phyloP scores from a whole-genome alignment of 2,888 invertebrate species.

The Agelastica alni region DNA sequence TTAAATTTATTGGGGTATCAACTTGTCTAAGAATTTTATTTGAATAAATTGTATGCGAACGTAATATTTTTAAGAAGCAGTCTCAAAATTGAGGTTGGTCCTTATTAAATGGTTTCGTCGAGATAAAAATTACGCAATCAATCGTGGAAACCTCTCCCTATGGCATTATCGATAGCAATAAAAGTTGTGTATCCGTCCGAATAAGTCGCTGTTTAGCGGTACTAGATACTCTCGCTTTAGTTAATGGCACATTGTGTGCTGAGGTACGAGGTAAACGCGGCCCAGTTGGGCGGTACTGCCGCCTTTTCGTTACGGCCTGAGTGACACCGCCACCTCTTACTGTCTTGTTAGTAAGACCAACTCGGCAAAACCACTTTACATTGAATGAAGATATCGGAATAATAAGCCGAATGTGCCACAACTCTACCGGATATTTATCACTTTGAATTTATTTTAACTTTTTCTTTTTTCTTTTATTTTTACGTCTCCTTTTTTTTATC shows the following conservation, averaged over 20 bases:
- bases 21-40: too few relatives aligned
- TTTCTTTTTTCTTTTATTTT: conserved; percentile 16
- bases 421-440: conserved; percentile 45
- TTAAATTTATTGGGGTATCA: too few relatives aligned
- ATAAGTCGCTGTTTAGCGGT: conserved; percentile 25
- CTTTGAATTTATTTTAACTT: conserved; percentile 24
- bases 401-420: conserved; percentile 55
- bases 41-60: too few relatives aligned
- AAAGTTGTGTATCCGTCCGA: conserved; percentile 10
- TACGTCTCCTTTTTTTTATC: conserved; percentile 37
- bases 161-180: neutral
- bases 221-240: conserved; percentile 33
- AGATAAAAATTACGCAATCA: conserved; percentile 8
- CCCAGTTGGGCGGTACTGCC: conserved; percentile 48
- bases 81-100: too few relatives aligned
- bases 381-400: conserved; percentile 58
- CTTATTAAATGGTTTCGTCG: neutral
- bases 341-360: conserved; percentile 56
- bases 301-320: conserved; percentile 54
- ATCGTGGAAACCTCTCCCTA: conserved; percentile 1
- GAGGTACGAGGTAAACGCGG: conserved; percentile 53
- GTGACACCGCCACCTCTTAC: conserved; percentile 57
- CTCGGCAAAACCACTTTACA: conserved; percentile 53
- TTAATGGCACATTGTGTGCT: conserved; percentile 64
- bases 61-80: too few relatives aligned